A percentile compares a stretch with the other conserved stretches of the same genome.
Conservation (phyloP, 1,140 invertebrate species). For the Maniola jurtina region DNA sequence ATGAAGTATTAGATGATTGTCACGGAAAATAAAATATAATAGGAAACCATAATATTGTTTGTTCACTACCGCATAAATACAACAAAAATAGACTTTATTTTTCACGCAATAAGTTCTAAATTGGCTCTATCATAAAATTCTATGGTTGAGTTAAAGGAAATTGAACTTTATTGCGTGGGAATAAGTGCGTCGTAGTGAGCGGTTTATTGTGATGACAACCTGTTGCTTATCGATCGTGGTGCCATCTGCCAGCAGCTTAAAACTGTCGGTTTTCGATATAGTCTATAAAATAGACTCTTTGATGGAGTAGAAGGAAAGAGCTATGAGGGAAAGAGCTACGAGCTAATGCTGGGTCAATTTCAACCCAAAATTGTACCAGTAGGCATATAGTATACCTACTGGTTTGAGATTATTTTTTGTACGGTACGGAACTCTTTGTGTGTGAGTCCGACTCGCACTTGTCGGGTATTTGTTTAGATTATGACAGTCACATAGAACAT, state of each 20-base stretch:
- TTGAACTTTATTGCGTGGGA: background rate
- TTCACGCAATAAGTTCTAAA: constrained; percentile 3
- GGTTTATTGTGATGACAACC: background rate
- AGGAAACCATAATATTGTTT: background rate
- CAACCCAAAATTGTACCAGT: too few species aligned
- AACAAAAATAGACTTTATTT: constrained; percentile 10
- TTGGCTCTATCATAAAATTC: background rate
- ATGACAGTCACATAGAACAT: too few species aligned
- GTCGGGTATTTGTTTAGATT: too few species aligned
- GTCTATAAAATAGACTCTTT: too few species aligned
- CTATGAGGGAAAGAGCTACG: too few species aligned
- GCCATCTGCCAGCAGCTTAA: background rate
- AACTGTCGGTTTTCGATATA: background rate
- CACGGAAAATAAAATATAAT: constrained; percentile 5
- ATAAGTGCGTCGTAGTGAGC: background rate
- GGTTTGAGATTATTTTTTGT: too few species aligned
- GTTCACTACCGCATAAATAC: background rate
- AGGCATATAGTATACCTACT: too few species aligned
- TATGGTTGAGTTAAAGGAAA: background rate
- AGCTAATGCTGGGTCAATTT: too few species aligned
- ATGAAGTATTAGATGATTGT: background rate
- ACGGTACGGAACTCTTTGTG: too few species aligned
- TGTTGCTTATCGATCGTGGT: constrained; percentile 1
- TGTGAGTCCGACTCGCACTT: too few species aligned
- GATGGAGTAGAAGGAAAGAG: too few species aligned